Evolutionary conservation across 2,888 invertebrate species (phyloP), one percentile per base, ranked within the genome.

Genomic region (Agapostemon virescens): DNA sequence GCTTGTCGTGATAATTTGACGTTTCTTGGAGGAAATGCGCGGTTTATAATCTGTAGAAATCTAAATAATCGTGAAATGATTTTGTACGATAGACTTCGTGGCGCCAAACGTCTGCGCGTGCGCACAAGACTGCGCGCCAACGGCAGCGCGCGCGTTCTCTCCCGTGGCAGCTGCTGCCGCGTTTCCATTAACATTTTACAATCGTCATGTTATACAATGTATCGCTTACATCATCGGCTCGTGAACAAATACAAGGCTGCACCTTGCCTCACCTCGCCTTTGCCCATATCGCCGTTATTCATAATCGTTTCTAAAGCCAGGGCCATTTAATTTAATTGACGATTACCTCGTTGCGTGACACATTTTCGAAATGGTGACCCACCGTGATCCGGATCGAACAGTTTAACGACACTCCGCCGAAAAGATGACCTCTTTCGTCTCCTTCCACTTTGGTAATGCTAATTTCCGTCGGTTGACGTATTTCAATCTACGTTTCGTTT

Each of bases 171-270:
- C 81, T 63, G 73, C 79, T 42, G 64, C 75, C 81, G 79, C 79
- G 80, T 87, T 86, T 86, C 86, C 86, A 89, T 88, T 87, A 87
- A 83, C 86, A 87, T 90, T 90, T 90, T 89, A 90, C 88, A 89
- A 90, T 90, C 88, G 81, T 84, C 84, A 77, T 79, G 87, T 90
- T 90, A 90, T 90, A 90, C 90, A 90, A 90, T 90, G 86, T 90
- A 89, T 87, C 84, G 82, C 84, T 87, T 89, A 88, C 86, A 85
- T 90, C 90, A 92, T 87, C 88, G 89, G 30, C 68, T 55, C 58
- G 77, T 77, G 83, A 86, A 87, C 88, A 90, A 90, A 92, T 91
- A 92, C 86, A 84, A 88, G 91, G 90, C 90, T 91, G 88, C 86
- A 86, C 85, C 84, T 88, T 87, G 81, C 78, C 83, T 83, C 83